Base-by-base conservation (phyloP, 2,113 vertebrate genomes). In the Microcebus jonahi region DNA sequence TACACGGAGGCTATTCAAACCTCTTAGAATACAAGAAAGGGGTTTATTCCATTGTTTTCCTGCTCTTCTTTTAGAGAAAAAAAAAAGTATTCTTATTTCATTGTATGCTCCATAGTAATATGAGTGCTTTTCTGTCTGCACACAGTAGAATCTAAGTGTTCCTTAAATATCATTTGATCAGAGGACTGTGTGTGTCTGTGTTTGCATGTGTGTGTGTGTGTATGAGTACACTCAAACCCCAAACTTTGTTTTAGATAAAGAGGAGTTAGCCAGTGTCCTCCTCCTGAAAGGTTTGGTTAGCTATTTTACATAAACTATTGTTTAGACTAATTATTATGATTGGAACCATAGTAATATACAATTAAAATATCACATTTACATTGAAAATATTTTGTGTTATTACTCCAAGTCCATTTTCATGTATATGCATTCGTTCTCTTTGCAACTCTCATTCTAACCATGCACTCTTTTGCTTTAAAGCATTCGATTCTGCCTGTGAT, bases 251-350 rank as follows among this genome's bases (percentile, higher is more conserved):
- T 75, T 42, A 42, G 23, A 34, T 8, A 50, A 18, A 45, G 13
- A 89, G 2, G 1, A 48, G 8, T 88, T 90, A 96, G 11, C 45
- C 84, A 27, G 39, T 42, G 3, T 85, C 13, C 6, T 73, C 53
- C 77, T 93, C 12, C 27, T 95, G 25, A 50, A 92, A 55, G 10
- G 14, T 70, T 67, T 39, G 31, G 57, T 77, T 27, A 68, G 15
- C n/a, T 67, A 70, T 53, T 81, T 86, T 6, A 20, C 14, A 48
- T 31, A 91, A 88, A 68, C 20, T 27, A 39, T 18, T 71, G 3
- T 45, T 95, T 96, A 81, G 88, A 57, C 3, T 85, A 10, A 92
- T 57, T 48, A 59, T n/a, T 91, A 18, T 84, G 29, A 71, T 71
- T 18, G 50, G 42, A 75, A 17, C 5, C 10, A 59, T 6, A 68